Evolutionary conservation across 2,113 vertebrate species (phyloP), one percentile per base, ranked within the genome.

Genomic region (Rhinichthys klamathensis): DNA sequence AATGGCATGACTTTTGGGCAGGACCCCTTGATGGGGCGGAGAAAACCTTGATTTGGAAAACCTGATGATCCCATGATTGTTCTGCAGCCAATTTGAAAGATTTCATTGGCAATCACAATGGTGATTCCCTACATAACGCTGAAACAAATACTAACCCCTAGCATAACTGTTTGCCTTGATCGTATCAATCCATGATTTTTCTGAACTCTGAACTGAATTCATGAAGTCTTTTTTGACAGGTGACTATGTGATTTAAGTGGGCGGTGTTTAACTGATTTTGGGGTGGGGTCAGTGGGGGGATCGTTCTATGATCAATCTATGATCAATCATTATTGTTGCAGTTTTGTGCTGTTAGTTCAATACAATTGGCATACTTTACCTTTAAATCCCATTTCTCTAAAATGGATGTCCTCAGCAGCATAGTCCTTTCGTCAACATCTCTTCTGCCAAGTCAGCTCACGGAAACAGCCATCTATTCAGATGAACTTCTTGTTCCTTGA

Each of bases 401-500:
- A 63, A 80, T 80, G 13, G 15, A 80, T 80, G 21, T 46, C 38
- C 54, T 80, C 15, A 3, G 38, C 25, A 63, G 35, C 78, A 27
- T 18, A 77, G 15, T 78, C 15, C 11, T 49, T 41, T 30, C 0
- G 9, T 74, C 41, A 23, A 30, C 25, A 67, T 80, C 56, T 80
- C n/a, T 65, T 38, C 60, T 80, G 58, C 41, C 58, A 80, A 46
- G 41, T 49, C 79, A 67, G 79, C 41, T 81, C 61, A 51, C 12
- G 9, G n/a, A 80, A 46, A 27, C 38, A 49, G 41, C 38, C 60
- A 46, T 67, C 41, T 49, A 49, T 65, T 67, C 27, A 84, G 12
- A 32, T 63, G 56, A 63, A 38, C 46, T 54, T 41, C 27, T 70
- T 32, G 15, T 30, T 56, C 44, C 67, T 63, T 32, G 25, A 73